Evolutionary conservation across 30 jellyfish, hydroid and myxozoan species (phyloP), one percentile per base, ranked within the genome.

Genomic region (Hydractinia echinata): DNA sequence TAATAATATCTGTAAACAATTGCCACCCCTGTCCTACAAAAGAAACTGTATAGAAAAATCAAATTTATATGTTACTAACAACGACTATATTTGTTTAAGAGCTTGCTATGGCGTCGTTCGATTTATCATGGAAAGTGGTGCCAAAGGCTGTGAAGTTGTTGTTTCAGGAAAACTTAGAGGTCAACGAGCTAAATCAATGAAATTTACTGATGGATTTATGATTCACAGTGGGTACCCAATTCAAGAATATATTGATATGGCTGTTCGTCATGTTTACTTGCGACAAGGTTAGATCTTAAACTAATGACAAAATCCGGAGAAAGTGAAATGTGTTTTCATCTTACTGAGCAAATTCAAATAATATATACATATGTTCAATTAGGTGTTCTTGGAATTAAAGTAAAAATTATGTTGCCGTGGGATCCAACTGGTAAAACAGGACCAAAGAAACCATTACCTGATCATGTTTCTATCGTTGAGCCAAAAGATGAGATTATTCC

Each of bases 91-190:
- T 66, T 7, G 13, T 74, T 72, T 51, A 55, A 90, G 96, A 72
- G 99, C 99, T 5, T 88, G 97, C 79, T 94, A 94, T 88, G 96
- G 97, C 77, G 97, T 94, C 82, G 97, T 94, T n/a, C 95, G 99
- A 62, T 88, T 88, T 66, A 88, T 94, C 88, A 94, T 94, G 99
- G 97, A 89, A 67, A 88, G 96, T 89, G 97, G 97, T 13, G 99
- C 99, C 85, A 88, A 89, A 67, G 99, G 99, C 8, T 94, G 99
- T 89, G 99, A 94, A 79, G 99, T 94, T 53, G 97, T 94, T 61
- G 97, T 94, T 3, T 88, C 97, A 61, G 99, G 99, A 18, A 94
- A 94, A 81, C 76, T 94, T 62, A 84, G 99, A 51, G 99, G 99
- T 7, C 99, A 94, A 79, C 82, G 99, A 69, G 99, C 99, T 58